Conservation (phyloP, 2,797 vertebrate genomes). For the Psittacula echo region DNA sequence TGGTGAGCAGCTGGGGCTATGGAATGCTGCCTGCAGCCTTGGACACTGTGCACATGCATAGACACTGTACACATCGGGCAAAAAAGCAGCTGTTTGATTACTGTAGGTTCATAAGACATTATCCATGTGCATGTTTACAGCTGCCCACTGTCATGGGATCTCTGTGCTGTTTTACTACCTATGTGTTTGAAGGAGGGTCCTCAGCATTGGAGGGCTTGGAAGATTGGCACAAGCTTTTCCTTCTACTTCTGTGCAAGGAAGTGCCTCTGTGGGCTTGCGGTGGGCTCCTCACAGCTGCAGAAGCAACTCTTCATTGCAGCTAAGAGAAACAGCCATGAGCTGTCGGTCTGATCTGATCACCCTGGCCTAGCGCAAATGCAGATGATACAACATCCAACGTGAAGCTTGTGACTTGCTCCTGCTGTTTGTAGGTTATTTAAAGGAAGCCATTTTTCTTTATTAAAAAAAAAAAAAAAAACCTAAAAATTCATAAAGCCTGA, state of each 20-base stretch:
- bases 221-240: fast-evolving
- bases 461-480: no score
- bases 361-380: background rate
- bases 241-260: background rate
- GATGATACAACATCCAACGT: background rate
- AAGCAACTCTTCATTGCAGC: background rate
- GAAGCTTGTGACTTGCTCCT: background rate
- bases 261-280: background rate
- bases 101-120: fast-evolving
- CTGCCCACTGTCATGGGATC: no score
- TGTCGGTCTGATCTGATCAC: background rate
- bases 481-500: background rate
- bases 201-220: fast-evolving
- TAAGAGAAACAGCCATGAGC: background rate
- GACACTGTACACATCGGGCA: background rate
- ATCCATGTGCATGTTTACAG: fast-evolving
- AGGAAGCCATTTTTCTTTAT: background rate
- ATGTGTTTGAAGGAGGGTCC: background rate
- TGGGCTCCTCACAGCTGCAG: background rate
- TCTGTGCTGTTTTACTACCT: fast-evolving
- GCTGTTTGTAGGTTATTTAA: background rate
- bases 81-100: background rate
- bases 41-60: fast-evolving
- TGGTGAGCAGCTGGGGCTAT: fast-evolving
- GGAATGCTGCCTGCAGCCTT: background rate